phyloP scores from a whole-genome alignment of 2,113 vertebrate species.

The Cyprinus carpio region DNA sequence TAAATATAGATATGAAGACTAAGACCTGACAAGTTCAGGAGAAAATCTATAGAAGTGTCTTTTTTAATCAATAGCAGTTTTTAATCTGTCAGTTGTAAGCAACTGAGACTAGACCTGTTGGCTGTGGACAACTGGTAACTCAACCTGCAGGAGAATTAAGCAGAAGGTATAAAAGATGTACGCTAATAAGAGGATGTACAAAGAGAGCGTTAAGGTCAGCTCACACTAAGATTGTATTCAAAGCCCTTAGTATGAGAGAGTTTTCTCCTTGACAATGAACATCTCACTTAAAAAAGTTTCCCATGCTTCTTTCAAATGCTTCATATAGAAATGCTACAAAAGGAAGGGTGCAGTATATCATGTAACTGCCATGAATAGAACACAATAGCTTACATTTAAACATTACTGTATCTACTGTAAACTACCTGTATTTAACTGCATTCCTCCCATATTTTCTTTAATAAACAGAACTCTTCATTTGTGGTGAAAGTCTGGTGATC shows the following conservation, averaged over 20 bases:
- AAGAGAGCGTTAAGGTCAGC: background rate
- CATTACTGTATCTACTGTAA: background rate
- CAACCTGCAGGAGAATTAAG: background rate
- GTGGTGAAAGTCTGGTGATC: background rate
- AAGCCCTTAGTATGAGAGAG: background rate
- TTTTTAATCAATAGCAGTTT: conserved; percentile 28
- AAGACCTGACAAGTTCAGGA: conserved; percentile 26
- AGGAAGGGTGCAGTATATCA: background rate
- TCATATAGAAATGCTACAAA: background rate
- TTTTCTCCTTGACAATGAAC: background rate
- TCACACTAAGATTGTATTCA: background rate
- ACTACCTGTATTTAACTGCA: background rate
- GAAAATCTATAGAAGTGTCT: conserved; percentile 11
- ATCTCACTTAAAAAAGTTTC: background rate
- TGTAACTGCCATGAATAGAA: background rate
- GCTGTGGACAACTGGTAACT: background rate
- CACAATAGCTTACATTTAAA: background rate
- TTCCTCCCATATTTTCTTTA: background rate
- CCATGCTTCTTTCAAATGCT: background rate
- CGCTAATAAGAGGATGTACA: background rate
- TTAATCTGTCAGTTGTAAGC: conserved; percentile 8
- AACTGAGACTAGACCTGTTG: conserved; percentile 20
- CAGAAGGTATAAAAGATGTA: background rate
- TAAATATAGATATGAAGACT: conserved; percentile 33
- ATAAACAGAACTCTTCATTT: background rate